Evolutionary conservation across 2,113 vertebrate genomes (phyloP).

Genomic region (Oreocharis arfaki): DNA sequence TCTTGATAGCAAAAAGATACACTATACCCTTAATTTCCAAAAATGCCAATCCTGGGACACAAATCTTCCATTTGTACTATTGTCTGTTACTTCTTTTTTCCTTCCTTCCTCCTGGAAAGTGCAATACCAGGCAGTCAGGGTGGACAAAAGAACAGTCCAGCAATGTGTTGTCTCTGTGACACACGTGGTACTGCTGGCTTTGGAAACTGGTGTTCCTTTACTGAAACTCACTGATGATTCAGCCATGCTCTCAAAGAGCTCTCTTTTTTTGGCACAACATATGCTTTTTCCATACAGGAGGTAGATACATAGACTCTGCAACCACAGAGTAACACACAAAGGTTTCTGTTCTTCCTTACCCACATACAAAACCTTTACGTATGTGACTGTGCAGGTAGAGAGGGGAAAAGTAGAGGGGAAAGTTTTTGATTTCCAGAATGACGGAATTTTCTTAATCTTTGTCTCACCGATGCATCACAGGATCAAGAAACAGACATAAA

Average conservation of each 20-base stretch:
- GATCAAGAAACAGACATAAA: neutral
- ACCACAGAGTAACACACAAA: neutral
- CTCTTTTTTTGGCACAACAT: neutral
- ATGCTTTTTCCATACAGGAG: neutral
- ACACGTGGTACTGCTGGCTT: neutral
- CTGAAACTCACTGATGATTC: neutral
- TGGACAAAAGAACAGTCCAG: neutral
- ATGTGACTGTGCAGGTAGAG: neutral
- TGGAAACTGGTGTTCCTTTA: neutral
- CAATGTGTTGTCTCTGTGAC: rapidly evolving
- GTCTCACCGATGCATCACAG: neutral
- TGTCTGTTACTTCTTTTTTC: neutral
- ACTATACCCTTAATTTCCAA: neutral
- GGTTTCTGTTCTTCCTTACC: neutral
- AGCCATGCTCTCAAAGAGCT: neutral
- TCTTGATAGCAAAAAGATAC: neutral
- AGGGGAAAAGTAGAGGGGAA: neutral
- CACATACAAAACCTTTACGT: neutral
- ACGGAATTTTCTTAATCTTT: neutral
- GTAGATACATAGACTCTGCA: neutral
- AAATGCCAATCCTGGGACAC: neutral
- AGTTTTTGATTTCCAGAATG: neutral
- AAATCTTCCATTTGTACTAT: neutral
- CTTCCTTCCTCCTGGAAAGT: neutral
- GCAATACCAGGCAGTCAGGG: neutral